Evolutionary conservation across 2,888 invertebrate species (phyloP).

Genomic region (Calliphora vomitoria): DNA sequence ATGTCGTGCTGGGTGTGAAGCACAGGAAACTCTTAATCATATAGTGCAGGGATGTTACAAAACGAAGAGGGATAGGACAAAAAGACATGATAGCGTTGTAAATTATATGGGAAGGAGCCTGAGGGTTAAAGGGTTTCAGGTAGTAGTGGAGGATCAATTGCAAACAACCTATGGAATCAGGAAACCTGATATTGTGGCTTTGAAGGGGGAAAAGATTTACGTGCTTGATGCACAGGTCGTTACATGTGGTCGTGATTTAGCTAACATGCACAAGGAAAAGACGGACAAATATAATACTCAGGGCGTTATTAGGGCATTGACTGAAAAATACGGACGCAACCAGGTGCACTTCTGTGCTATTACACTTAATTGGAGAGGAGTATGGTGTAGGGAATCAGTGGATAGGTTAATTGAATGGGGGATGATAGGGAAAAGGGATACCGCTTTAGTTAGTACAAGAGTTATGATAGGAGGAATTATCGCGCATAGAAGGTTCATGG

Average conservation of each 20-base stretch:
- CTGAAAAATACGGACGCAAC: too few species aligned
- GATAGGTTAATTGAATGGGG: too few species aligned
- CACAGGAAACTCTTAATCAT: not conserved
- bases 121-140: not conserved
- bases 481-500: too few species aligned
- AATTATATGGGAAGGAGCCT: not conserved
- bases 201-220: not conserved
- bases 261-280: too few species aligned
- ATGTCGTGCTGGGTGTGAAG: not conserved
- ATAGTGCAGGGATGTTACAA: not conserved
- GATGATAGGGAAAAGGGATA: too few species aligned
- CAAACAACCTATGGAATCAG: not conserved
- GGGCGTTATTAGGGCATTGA: too few species aligned
- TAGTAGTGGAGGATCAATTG: not conserved
- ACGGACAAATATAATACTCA: too few species aligned
- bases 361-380: too few species aligned
- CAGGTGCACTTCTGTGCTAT: too few species aligned
- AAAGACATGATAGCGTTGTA: not conserved
- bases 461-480: too few species aligned
- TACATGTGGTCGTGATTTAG: not conserved
- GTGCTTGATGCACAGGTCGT: slow-evolving; percentile 3
- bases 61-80: not conserved
- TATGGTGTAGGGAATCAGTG: too few species aligned
- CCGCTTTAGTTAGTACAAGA: too few species aligned
- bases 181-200: not conserved